A percentile compares a stretch with the other conserved stretches of the same genome.
These are phyloP conservation scores for Riparia riparia DNA, from an alignment of 2,113 vertebrate species.

Conservation along the genomic window DNA sequence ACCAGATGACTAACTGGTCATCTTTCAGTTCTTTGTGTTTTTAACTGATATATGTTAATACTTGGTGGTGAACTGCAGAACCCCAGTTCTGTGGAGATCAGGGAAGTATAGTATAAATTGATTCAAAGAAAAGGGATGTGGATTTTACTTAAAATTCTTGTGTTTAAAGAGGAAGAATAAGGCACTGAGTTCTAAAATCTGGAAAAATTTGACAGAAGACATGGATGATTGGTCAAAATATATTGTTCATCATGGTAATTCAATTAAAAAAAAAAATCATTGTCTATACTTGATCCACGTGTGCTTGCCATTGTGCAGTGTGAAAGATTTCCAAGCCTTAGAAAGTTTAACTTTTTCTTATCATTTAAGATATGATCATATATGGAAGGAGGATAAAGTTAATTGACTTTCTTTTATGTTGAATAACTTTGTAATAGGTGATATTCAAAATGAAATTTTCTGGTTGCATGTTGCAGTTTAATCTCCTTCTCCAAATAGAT, in stretches of 20 bases:
- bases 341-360: background rate
- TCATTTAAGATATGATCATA: background rate
- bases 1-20: background rate
- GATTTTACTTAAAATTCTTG: background rate
- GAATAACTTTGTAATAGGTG: background rate
- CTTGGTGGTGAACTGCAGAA: background rate
- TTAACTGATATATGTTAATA: background rate
- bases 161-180: background rate
- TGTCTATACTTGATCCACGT: background rate
- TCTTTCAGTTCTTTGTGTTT: accelerated
- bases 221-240: background rate
- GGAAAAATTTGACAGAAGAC: background rate
- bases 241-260: background rate
- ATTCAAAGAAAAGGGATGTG: background rate
- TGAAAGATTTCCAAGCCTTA: background rate
- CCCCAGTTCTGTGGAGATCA: background rate
- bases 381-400: background rate
- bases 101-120: background rate
- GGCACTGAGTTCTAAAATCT: background rate
- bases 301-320: background rate
- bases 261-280: background rate
- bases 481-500: background rate
- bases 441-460: background rate
- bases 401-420: background rate
- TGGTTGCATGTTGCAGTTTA: background rate